Evolutionary conservation across 2,797 vertebrate genomes (phyloP).

Genomic region (Coregonus sp.): DNA sequence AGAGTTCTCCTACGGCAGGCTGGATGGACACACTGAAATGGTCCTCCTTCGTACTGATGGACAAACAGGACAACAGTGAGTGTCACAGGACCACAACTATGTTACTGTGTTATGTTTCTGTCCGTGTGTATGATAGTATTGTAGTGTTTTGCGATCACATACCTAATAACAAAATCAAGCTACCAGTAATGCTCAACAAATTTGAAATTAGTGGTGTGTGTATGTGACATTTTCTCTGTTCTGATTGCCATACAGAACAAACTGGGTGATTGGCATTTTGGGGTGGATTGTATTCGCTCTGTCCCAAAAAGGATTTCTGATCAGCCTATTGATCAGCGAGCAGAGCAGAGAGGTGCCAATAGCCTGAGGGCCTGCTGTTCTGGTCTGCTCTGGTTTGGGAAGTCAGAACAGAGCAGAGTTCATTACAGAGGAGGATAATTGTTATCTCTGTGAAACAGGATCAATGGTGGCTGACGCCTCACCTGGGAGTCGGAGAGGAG

Average conservation of each 20-base stretch:
- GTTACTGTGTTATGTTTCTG: no score
- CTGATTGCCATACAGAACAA: slow-evolving; percentile 26
- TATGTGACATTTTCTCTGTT: slow-evolving; percentile 15
- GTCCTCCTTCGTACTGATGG: slow-evolving; percentile 86
- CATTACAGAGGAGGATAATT: no score
- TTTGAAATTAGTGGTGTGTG: background rate
- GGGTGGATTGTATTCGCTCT: slow-evolving; percentile 82
- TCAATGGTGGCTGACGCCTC: no score
- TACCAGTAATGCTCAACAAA: background rate
- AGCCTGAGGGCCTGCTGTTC: no score
- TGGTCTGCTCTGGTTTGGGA: no score
- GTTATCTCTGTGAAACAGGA: no score
- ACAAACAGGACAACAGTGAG: background rate
- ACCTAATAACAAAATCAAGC: no score
- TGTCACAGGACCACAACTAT: no score
- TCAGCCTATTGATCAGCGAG: slow-evolving; percentile 86
- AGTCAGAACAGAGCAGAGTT: no score
- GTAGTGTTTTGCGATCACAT: no score
- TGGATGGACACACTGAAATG: slow-evolving; percentile 89
- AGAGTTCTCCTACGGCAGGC: slow-evolving; percentile 88
- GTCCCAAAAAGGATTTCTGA: slow-evolving; percentile 85
- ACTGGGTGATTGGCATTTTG: slow-evolving; percentile 76
- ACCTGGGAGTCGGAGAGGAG: no score
- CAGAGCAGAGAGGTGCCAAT: slow-evolving; percentile 38
- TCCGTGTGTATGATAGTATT: no score